Evolutionary conservation across 2,888 invertebrate species (phyloP).

Genomic region (Melinopterus prodromus): DNA sequence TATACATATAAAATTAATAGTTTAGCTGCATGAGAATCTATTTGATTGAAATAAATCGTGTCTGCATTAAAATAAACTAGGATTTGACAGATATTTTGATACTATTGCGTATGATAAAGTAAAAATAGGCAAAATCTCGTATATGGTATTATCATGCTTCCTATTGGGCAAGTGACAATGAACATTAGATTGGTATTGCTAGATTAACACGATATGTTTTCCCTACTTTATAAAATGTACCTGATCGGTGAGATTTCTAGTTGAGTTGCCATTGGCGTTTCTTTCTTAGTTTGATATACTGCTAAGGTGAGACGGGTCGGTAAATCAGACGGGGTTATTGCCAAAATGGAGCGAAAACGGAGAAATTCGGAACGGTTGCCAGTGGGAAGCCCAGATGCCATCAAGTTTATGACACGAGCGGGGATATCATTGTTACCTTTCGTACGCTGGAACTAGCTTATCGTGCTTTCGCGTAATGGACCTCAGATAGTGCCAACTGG

Average conservation of each 20-base stretch:
- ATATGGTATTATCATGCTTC: too few species aligned
- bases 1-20: too few species aligned
- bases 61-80: too few species aligned
- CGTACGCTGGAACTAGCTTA: neutral
- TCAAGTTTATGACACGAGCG: neutral
- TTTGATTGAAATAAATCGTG: too few species aligned
- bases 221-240: too few species aligned
- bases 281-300: neutral
- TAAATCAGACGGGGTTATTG: neutral
- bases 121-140: too few species aligned
- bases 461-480: neutral
- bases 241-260: neutral
- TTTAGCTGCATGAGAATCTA: too few species aligned
- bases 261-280: neutral
- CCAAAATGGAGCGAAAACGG: neutral
- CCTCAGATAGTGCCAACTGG: neutral
- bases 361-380: neutral
- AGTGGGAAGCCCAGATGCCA: neutral
- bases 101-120: too few species aligned
- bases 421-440: neutral
- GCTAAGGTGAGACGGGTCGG: neutral
- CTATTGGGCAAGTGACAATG: too few species aligned
- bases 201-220: too few species aligned
- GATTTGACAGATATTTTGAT: too few species aligned
- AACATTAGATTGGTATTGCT: too few species aligned